Base-by-base conservation (phyloP, 2,113 vertebrate genomes). In the Pelodiscus sinensis region DNA sequence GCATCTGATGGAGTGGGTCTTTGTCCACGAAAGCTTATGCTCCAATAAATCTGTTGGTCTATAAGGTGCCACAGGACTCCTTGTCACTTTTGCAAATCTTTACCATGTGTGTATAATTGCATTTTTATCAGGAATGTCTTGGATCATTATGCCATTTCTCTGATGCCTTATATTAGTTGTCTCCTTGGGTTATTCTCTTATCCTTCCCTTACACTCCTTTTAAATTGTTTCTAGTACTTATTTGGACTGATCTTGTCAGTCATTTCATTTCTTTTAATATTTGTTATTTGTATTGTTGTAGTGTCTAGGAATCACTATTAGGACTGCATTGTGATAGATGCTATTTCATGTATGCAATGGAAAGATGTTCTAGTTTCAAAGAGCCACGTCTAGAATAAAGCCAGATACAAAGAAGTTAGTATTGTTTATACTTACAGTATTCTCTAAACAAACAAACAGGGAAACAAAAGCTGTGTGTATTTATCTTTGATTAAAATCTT, bases 201-300 rank as follows among this genome's bases (percentile, higher is more conserved):
- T 15, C 86, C 92, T 80, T 51, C 38, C 62, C 38, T 29, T 19
- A 19, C 71, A 25, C 71, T 77, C 8, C 38, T 29, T 0, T 55
- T 60, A 80, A 82, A 2, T 93, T 79, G 21, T 50, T 29, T 0
- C 0, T 18, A n/a, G 35, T 50, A 56, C 75, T 29, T 51, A 51
- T 24, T 14, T 19, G 51, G 24, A 4, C 5, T 83, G 78, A 50
- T 25, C 44, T 14, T 79, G 38, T 79, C 11, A 50, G 29, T 50
- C 38, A 51, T 51, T 51, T 50, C 35, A 79, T 79, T 25, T 25
- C 9, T 51, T 14, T 79, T 68, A n/a, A n/a, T 68, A 31, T 68
- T 68, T n/a, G 31, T 68, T 68, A 18, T n/a, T 68, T 68, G 31
- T 68, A n/a, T n/a, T 68, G 31, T 68, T 68, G 65, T 68, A 18